Evolutionary conservation across 2,113 vertebrate genomes (phyloP), one percentile per base, ranked within the genome.

Genomic region (Misgurnus anguillicaudatus): DNA sequence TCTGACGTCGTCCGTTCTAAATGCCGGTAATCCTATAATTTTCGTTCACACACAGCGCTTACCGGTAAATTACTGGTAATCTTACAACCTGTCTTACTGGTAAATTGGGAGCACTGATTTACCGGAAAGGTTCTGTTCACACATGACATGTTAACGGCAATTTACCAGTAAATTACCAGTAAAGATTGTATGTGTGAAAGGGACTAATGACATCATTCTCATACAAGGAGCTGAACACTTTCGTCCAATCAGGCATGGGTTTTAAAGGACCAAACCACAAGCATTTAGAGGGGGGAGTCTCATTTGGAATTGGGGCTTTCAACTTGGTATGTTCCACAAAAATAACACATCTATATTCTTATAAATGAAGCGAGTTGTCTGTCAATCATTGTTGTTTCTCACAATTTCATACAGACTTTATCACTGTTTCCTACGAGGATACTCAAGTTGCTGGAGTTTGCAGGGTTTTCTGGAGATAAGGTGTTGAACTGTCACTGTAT

Each of bases 401-500:
- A 38, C 21, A 10, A 24, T 69, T 17, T 58, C 21, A n/a, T 31
- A 8, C 86, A 95, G 94, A 92, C 94, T 0, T 90, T 95, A 7
- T 94, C 94, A 11, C 84, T 95, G 9, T 94, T 95, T 71, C 94
- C 94, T 75, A 88, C 93, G 0, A 88, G 94, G 78, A 90, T 95
- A 78, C 90, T 95, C 39, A 92, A 90, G 77, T 77, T 95, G 41
- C 79, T 95, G 84, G 94, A 95, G 84, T 95, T 95, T 77, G 94
- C 94, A 2, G 94, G 94, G 7, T 94, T 95, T 83, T 94, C 94
- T 7, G 94, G 94, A 58, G 92, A 94, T 85, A 95, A 95, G 93
- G 94, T 94, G 78, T 64, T 21, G n/a, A 0, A 39, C 10, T 16
- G 9, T 48, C n/a, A 13, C 72, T 65, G 14, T 6, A 45, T 7